Percentiles rank a stretch among this genome's conserved stretches.
phyloP scores from a whole-genome alignment of 2,888 invertebrate genomes.

The Pterobdella sp. region DNA sequence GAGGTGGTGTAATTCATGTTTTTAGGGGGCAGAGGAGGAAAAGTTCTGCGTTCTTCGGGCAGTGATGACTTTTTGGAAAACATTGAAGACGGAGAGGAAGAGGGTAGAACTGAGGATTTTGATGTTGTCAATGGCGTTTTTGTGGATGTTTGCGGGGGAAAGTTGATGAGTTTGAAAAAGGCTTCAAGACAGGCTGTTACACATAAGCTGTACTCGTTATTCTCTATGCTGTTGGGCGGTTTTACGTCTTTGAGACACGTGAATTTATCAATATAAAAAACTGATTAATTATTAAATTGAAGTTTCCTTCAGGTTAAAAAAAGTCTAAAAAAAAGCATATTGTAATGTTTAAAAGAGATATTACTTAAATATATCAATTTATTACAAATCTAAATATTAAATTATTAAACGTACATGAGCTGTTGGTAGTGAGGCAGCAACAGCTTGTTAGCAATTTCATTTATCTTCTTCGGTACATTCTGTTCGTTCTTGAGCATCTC shows the following conservation, averaged over 20 bases:
- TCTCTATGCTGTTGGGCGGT: constrained; percentile 19
- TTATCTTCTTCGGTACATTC: constrained; percentile 58
- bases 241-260: too few species aligned
- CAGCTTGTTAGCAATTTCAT: constrained; percentile 65
- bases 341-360: background rate
- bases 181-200: constrained; percentile 71
- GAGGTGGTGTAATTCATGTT: background rate
- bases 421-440: constrained; percentile 52
- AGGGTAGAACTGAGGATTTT: background rate
- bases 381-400: too few species aligned
- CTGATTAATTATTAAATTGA: too few species aligned
- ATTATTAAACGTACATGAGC: constrained; percentile 36
- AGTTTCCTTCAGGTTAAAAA: too few species aligned
- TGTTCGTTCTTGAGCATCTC: constrained; percentile 67
- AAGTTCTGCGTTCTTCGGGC: background rate
- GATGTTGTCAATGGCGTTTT: background rate
- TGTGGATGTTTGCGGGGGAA: constrained; percentile 51
- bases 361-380: too few species aligned
- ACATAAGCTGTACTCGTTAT: constrained; percentile 17
- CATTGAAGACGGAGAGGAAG: background rate
- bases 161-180: constrained; percentile 69
- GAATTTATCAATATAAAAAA: too few species aligned
- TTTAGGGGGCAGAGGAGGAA: background rate
- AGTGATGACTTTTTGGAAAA: background rate
- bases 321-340: background rate